Percentiles rank a stretch among this genome's conserved stretches.
These are phyloP conservation scores for Pseudochirops corinnae DNA, from an alignment of 2,797 vertebrate species.

Conservation along the genomic window DNA sequence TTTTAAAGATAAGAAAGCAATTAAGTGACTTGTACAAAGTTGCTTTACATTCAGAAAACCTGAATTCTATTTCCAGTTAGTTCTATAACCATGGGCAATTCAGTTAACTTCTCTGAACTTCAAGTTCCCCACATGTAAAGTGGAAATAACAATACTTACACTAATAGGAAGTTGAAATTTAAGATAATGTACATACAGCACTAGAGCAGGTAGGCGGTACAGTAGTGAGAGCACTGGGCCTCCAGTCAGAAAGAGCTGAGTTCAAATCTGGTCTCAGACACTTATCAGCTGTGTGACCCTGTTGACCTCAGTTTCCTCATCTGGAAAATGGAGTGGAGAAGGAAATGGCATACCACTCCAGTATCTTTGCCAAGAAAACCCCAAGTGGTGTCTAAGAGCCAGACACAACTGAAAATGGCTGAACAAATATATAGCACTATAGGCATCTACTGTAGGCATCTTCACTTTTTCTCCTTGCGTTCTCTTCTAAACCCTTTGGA, in stretches of 20 bases:
- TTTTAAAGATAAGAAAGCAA: not conserved
- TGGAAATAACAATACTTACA: not conserved
- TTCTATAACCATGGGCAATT: not conserved
- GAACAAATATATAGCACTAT: not conserved
- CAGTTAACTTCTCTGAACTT: not conserved
- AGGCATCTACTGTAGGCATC: not conserved
- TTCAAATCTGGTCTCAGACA: not conserved
- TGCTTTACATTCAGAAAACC: not conserved
- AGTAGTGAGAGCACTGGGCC: not conserved
- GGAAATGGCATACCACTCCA: not conserved
- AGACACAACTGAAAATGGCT: not conserved
- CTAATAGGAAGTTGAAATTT: not conserved
- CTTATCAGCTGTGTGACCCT: not conserved
- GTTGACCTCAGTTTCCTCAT: not conserved
- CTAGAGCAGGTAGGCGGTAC: not conserved
- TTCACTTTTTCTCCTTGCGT: not conserved
- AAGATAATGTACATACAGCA: not conserved
- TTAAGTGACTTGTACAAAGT: not conserved
- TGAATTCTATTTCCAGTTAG: not conserved
- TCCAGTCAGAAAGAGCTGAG: not conserved
- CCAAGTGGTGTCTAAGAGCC: not conserved
- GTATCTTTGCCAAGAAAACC: not conserved
- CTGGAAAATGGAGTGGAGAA: not conserved
- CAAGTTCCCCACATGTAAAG: not conserved
- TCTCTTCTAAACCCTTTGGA: not conserved